Evolutionary conservation across 23 tunicate species (phyloP).

Genomic region (Diplosoma virens): DNA sequence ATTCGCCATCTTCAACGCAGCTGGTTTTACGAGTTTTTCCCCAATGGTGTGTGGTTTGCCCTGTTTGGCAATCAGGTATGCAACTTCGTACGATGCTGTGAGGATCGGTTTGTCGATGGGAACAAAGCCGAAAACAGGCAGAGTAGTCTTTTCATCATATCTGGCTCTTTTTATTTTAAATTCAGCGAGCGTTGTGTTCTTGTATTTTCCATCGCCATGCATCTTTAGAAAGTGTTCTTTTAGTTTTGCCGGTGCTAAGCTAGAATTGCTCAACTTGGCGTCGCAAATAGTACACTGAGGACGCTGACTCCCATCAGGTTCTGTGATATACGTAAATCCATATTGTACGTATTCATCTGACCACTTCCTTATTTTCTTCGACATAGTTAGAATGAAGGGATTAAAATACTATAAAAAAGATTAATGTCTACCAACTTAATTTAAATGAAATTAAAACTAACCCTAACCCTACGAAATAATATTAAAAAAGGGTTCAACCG

Average conservation of each 20-base stretch:
- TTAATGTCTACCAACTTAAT: background rate
- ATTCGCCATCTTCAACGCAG: slow-evolving; percentile 51
- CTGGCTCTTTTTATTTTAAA: slow-evolving; percentile 16
- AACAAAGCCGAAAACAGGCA: slow-evolving; percentile 17
- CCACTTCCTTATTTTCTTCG: slow-evolving; percentile 15
- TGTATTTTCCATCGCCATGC: slow-evolving; percentile 41
- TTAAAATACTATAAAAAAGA: slow-evolving; percentile 8
- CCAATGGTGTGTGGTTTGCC: slow-evolving; percentile 58
- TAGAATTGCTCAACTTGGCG: slow-evolving; percentile 47
- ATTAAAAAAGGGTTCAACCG: too few relatives aligned
- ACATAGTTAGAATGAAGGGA: slow-evolving; percentile 11
- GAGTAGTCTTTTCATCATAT: too few relatives aligned
- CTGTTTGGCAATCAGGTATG: slow-evolving; percentile 37
- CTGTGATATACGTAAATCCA: slow-evolving; percentile 21
- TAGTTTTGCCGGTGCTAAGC: too few relatives aligned
- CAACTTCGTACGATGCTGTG: too few relatives aligned
- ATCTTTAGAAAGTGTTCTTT: slow-evolving; percentile 48
- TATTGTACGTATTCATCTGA: too few relatives aligned
- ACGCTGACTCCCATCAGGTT: slow-evolving; percentile 54
- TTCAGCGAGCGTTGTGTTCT: slow-evolving; percentile 19
- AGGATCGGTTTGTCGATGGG: too few relatives aligned
- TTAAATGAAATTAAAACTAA: slow-evolving; percentile 3
- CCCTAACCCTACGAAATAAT: slow-evolving; percentile 17
- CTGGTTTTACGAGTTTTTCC: slow-evolving; percentile 45
- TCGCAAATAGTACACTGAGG: slow-evolving; percentile 48